phyloP scores from a whole-genome alignment of 2,113 vertebrate species.

The Ancistrus triradiatus region DNA sequence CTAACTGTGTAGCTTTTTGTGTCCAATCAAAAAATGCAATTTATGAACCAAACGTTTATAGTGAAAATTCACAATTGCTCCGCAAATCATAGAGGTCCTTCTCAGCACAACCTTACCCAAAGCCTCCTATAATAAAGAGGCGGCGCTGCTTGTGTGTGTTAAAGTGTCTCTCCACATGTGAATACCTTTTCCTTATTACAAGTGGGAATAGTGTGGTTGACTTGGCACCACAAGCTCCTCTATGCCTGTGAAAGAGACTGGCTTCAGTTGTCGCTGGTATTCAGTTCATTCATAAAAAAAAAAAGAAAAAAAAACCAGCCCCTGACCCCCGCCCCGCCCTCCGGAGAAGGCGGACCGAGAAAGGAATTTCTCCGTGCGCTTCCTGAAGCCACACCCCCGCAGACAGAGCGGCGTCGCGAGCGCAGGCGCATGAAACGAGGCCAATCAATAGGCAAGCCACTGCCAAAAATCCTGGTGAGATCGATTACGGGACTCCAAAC shows the following conservation, averaged over 20 bases:
- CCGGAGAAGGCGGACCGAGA: slow-evolving; percentile 50
- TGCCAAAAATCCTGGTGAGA: slow-evolving; percentile 63
- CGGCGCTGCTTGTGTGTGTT: neutral
- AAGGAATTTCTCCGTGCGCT: slow-evolving; percentile 27
- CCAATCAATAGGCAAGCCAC: slow-evolving; percentile 67
- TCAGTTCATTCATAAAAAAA: slow-evolving; percentile 69
- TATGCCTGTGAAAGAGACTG: slow-evolving; percentile 47
- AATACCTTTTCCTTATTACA: neutral
- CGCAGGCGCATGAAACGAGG: slow-evolving; percentile 64
- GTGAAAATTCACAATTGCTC: no score
- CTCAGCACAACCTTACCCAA: neutral
- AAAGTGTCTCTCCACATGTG: neutral
- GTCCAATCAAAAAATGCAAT: no score
- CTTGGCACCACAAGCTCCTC: slow-evolving; percentile 10
- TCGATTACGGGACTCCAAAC: slow-evolving; percentile 57
- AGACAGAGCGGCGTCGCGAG: slow-evolving; percentile 78
- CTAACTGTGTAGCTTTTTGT: no score
- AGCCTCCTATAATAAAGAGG: neutral
- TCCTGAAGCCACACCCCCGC: slow-evolving; percentile 61
- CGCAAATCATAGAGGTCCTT: no score
- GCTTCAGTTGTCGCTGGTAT: slow-evolving; percentile 60
- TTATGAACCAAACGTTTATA: no score
- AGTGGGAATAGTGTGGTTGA: slow-evolving; percentile 30
- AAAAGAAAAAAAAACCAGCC: slow-evolving; percentile 14
- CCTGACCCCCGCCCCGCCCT: slow-evolving; percentile 47